Evolutionary conservation across 2,888 invertebrate species (phyloP).

Genomic region (Perithous albicinctus): DNA sequence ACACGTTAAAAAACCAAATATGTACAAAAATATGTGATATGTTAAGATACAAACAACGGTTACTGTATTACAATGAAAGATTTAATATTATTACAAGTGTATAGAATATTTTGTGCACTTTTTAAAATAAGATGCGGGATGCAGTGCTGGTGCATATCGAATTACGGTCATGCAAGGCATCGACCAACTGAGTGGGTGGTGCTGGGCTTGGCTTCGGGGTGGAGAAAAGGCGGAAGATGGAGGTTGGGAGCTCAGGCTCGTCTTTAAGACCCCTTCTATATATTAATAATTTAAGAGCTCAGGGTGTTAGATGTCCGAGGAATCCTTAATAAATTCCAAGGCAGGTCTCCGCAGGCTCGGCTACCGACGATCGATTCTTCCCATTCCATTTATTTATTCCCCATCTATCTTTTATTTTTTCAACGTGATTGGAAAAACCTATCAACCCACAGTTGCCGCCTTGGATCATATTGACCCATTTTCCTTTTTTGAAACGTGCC

Average conservation of each 20-base stretch:
- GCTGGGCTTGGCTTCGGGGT: slow-evolving; percentile 43
- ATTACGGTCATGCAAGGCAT: slow-evolving; percentile 66
- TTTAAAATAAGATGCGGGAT: slow-evolving; percentile 48
- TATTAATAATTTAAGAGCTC: slow-evolving; percentile 25
- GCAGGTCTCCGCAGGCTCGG: background rate
- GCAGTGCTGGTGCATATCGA: slow-evolving; percentile 65
- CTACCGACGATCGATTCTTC: slow-evolving; percentile 2
- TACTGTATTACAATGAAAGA: slow-evolving; percentile 3
- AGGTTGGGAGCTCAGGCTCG: slow-evolving; percentile 17
- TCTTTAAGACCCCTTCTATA: slow-evolving; percentile 23
- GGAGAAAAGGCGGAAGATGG: background rate
- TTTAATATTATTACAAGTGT: slow-evolving; percentile 18
- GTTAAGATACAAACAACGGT: slow-evolving; percentile 21
- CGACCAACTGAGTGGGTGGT: slow-evolving; percentile 49
- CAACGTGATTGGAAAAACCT: background rate
- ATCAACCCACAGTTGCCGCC: too few species aligned
- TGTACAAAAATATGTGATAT: slow-evolving; percentile 23
- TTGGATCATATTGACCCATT: too few species aligned
- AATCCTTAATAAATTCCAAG: slow-evolving; percentile 23
- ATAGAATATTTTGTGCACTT: slow-evolving; percentile 50
- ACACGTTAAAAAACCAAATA: slow-evolving; percentile 8
- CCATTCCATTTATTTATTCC: background rate
- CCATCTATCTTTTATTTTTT: background rate
- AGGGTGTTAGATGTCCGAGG: slow-evolving; percentile 15
- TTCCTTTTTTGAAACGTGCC: too few species aligned